Evolutionary conservation across 30 jellyfish, hydroid and myxozoan species (phyloP).

Genomic region (Phacellophora camtschatica): DNA sequence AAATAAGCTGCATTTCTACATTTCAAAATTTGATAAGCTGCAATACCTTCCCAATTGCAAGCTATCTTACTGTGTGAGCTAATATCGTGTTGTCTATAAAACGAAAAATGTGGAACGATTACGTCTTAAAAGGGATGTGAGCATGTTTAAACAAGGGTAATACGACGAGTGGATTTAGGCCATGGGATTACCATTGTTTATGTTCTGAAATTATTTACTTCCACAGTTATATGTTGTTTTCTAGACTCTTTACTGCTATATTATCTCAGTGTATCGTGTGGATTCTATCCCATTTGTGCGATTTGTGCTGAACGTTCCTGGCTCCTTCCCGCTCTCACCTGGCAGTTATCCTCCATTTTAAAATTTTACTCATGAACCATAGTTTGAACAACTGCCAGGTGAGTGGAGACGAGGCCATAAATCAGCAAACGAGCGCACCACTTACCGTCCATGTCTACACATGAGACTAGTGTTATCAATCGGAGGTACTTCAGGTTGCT

Average conservation of each 20-base stretch:
- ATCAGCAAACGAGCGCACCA: neutral
- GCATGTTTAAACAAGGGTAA: neutral
- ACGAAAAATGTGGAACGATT: too few species aligned
- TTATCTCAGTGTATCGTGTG: neutral
- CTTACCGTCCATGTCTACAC: slow-evolving; percentile 79
- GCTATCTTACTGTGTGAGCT: too few species aligned
- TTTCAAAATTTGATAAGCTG: too few species aligned
- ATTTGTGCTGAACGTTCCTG: too few species aligned
- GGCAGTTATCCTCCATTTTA: neutral
- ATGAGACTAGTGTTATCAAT: slow-evolving; percentile 67
- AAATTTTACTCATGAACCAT: neutral
- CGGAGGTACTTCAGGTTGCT: slow-evolving; percentile 59
- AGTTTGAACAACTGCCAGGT: neutral
- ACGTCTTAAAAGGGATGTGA: too few species aligned
- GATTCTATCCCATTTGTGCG: neutral
- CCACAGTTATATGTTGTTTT: neutral
- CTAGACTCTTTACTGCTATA: neutral
- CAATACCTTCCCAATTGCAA: too few species aligned
- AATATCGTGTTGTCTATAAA: too few species aligned
- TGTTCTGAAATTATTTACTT: neutral
- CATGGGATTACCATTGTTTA: neutral
- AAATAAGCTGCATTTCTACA: too few species aligned
- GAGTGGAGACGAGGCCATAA: too few species aligned
- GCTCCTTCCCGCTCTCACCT: neutral
- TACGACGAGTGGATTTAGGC: neutral